Evolutionary conservation across 2,888 invertebrate species (phyloP), one percentile per base, ranked within the genome.

Genomic region (Apocheima hispidaria): DNA sequence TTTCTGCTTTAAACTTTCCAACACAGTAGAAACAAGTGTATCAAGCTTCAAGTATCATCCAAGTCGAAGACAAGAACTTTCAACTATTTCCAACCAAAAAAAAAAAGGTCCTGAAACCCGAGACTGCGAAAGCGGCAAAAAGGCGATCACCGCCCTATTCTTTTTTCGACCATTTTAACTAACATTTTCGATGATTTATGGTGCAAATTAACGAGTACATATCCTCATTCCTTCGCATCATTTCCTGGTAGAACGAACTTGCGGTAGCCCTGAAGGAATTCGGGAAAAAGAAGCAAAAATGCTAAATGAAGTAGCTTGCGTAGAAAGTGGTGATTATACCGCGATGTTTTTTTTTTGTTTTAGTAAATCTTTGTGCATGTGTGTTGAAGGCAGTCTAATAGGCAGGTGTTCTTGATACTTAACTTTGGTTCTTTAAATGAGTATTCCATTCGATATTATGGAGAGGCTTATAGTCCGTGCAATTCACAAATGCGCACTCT

Each of bases 141-240:
- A 90, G 61, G 84, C 77, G 75, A 81, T 83, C 82, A 76, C 73
- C 79, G 81, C 77, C 73, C 75, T 72, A 77, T 76, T 75, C 82
- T 78, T 81, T 82, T 84, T 81, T 87, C 61, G 26, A 51, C 51
- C 52, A 53, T 62, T 62, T 62, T 62, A 87, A 86, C 81, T 72
- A 79, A 87, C 90, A 87, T 90, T 89, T 83, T 82, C 87, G 90
- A 91, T 92, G 92, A 92, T 92, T 92, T 92, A 92, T 92, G 92
- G 82, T 81, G 86, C 90, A 92, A 92, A 92, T 92, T 92, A 92
- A 92, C 92, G 88, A 90, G 92, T 88, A 89, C 83, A 87, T 90
- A 92, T 92, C 92, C 92, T 91, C 92, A 92, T 92, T 92, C 92
- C 89, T 77, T 77, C 79, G 77, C 87, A 82, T 91, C 92, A 90